Evolutionary conservation across 2,113 vertebrate genomes (phyloP).

Genomic region (Onychorhynchus coronatus): DNA sequence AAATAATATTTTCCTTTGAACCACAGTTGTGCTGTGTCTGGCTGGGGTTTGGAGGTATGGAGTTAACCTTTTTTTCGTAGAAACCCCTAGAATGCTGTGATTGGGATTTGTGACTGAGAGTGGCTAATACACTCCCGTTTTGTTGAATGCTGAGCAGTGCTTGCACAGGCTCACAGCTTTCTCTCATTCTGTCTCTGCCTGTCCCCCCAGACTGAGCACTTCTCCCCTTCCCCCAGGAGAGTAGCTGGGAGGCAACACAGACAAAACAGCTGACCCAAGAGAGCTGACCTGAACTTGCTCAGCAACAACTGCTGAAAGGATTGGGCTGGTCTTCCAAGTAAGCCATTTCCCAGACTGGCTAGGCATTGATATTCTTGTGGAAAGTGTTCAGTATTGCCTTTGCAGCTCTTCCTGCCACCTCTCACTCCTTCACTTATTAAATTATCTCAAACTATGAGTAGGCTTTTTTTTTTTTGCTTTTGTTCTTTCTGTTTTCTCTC

Average conservation of each 20-base stretch:
- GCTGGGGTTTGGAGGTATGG: not conserved
- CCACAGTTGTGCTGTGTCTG: not conserved
- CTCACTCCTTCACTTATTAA: not conserved
- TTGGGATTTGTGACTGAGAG: not conserved
- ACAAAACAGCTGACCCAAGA: not conserved
- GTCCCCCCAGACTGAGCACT: accelerated
- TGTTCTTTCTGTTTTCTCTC: no score
- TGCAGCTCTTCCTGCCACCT: accelerated
- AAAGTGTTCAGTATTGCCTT: not conserved
- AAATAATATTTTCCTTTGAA: not conserved
- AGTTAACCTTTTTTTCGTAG: not conserved
- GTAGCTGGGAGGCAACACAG: not conserved
- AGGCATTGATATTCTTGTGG: accelerated
- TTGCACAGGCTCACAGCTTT: not conserved
- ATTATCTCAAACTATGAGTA: not conserved
- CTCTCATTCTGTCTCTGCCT: not conserved
- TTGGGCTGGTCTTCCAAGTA: not conserved
- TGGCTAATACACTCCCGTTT: not conserved
- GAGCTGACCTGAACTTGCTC: not conserved
- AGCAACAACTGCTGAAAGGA: not conserved
- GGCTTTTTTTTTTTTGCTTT: no score
- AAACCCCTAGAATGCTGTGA: not conserved
- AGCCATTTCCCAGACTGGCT: not conserved
- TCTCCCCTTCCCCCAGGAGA: no score
- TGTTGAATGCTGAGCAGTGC: no score